A percentile compares a stretch with the other conserved stretches of the same genome.
Conservation (phyloP, 2,113 vertebrate genomes). For the Poecile atricapillus region DNA sequence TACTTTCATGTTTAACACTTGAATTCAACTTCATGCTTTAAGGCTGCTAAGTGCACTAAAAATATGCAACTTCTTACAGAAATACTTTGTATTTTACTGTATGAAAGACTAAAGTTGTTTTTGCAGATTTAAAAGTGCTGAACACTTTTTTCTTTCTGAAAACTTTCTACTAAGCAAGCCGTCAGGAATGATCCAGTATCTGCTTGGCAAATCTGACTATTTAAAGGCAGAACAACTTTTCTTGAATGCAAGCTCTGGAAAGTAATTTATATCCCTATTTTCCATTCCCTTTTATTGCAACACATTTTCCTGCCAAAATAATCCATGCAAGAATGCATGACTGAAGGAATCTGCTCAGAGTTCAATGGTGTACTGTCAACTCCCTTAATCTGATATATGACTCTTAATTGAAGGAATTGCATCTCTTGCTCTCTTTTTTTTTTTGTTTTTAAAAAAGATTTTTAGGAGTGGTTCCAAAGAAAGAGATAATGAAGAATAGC, state of each 20-base stretch:
- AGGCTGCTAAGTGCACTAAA: neutral
- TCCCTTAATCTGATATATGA: slow-evolving; percentile 13
- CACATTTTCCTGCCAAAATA: slow-evolving; percentile 59
- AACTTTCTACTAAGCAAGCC: slow-evolving; percentile 36
- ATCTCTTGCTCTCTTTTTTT: neutral
- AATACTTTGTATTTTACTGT: neutral
- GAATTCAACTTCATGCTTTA: neutral
- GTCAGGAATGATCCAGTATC: slow-evolving; percentile 36
- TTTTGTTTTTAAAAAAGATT: neutral
- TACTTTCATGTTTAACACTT: neutral
- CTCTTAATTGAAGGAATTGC: neutral
- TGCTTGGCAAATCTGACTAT: slow-evolving; percentile 44
- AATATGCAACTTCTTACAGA: neutral
- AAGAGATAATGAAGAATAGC: neutral
- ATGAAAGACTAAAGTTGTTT: neutral
- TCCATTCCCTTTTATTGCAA: slow-evolving; percentile 45
- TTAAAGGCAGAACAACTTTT: slow-evolving; percentile 48
- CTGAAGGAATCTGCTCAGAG: slow-evolving; percentile 36
- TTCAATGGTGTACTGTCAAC: slow-evolving; percentile 17
- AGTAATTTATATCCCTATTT: slow-evolving; percentile 37
- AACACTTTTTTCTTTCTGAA: slow-evolving; percentile 39
- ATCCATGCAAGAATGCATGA: slow-evolving; percentile 43
- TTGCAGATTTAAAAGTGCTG: neutral
- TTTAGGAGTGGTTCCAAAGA: slow-evolving; percentile 13
- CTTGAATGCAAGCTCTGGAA: slow-evolving; percentile 48